Percentiles rank a stretch among this genome's conserved stretches.
Evolutionary conservation across 2,113 vertebrate species (phyloP).

Genomic region (Camelus dromedarius): DNA sequence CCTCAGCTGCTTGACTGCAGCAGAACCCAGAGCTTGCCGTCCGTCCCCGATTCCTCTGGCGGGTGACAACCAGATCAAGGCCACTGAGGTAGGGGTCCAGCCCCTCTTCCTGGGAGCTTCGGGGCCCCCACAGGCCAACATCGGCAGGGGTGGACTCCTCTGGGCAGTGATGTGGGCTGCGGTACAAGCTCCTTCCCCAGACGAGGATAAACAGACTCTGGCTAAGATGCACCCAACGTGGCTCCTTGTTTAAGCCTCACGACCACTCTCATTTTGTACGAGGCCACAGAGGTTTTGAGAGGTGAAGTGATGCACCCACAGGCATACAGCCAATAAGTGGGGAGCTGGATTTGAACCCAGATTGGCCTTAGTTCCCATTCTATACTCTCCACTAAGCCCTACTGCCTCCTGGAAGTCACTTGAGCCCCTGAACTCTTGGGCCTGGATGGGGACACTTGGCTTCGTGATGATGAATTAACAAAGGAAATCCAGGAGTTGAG

Average conservation of each 20-base stretch:
- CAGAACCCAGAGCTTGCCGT: neutral
- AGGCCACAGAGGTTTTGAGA: neutral
- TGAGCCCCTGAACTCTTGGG: neutral
- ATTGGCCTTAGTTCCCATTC: accelerated
- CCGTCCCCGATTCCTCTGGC: neutral
- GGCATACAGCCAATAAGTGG: accelerated
- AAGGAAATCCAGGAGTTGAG: neutral
- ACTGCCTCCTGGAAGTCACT: neutral
- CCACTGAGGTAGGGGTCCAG: neutral
- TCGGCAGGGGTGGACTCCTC: neutral
- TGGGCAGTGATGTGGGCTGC: accelerated
- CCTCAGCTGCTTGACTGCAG: neutral
- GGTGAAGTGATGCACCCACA: accelerated
- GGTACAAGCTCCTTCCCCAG: neutral
- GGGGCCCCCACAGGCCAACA: neutral
- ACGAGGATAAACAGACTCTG: neutral
- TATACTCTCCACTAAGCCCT: neutral
- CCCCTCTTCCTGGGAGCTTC: neutral
- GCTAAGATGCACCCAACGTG: accelerated
- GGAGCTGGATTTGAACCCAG: neutral
- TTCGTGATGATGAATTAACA: neutral
- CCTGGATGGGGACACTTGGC: too few relatives aligned
- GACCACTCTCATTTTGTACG: accelerated
- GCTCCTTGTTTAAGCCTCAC: neutral
- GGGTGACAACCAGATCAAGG: too few relatives aligned